Percentiles rank a stretch among this genome's conserved stretches.
Conservation (phyloP, 2,888 invertebrate genomes). For the Auanema freiburgensis region DNA sequence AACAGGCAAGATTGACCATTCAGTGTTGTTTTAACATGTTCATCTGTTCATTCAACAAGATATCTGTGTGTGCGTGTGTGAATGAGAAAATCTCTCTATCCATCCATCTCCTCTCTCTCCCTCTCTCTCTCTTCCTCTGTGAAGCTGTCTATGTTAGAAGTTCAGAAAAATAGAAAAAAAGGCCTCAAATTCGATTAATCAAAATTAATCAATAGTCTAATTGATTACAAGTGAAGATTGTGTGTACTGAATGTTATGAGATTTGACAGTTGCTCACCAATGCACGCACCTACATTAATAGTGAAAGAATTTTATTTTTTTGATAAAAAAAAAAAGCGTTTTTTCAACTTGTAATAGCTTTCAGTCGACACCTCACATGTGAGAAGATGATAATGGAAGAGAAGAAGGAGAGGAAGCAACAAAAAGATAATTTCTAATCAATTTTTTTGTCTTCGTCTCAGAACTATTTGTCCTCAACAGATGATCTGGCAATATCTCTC, state of each 20-base stretch:
- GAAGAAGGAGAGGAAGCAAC: too few species aligned
- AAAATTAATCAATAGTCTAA: constrained; percentile 4
- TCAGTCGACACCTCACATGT: too few species aligned
- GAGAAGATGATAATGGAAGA: not conserved
- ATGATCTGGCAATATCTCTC: too few species aligned
- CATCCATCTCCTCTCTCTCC: too few species aligned
- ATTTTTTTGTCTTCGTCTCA: constrained; percentile 9
- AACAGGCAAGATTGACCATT: too few species aligned
- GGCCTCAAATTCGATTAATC: constrained; percentile 10
- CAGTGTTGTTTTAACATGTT: too few species aligned
- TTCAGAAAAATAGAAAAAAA: constrained; percentile 19
- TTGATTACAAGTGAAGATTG: not conserved
- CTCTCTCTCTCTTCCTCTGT: not conserved
- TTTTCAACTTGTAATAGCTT: too few species aligned
- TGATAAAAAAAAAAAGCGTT: not conserved
- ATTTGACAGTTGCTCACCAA: not conserved
- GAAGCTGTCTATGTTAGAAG: not conserved
- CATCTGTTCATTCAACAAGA: too few species aligned
- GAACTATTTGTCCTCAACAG: too few species aligned
- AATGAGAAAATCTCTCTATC: too few species aligned
- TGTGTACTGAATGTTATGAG: not conserved
- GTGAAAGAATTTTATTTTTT: constrained; percentile 12
- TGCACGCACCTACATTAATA: constrained; percentile 16
- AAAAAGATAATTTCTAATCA: constrained; percentile 7
- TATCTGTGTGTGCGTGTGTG: too few species aligned